Base-by-base conservation (phyloP, 2,797 vertebrate species). In the Streptopelia turtur region DNA sequence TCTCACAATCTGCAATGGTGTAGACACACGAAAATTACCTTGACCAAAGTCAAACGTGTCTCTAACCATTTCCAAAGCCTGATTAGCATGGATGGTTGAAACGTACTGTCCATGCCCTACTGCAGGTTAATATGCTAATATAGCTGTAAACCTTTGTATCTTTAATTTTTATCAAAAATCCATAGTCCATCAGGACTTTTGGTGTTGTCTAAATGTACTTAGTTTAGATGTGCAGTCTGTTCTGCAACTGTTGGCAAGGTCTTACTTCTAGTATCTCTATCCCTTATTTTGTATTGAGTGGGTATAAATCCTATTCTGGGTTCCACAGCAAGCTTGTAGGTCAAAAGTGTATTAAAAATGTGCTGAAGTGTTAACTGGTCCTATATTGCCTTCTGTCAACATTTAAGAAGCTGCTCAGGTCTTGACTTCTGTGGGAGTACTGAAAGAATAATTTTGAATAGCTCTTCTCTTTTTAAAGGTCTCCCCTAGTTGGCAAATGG, bases 401-500 rank as follows among this genome's bases (percentile, higher is more conserved):
- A 82, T 87, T 94, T 93, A 90, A 84, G 93, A 90, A 95, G 41
- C 66, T 90, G 35, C 59, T 91, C n/a, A n/a, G 90, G 77, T 87
- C 89, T 90, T 95, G 87, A 94, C 85, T 91, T 96, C 70, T 60
- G 66, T 94, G 66, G 80, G 60, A 95, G 80, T 93, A 94, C 74
- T 84, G 71, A 93, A 94, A 94, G 87, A 95, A 94, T 72, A 88
- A 50, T 87, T 76, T 77, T 66, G 49, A 94, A 82, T 66, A 94
- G 49, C 33, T 88, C 66, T 94, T 94, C 92, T 94, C 59, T 79
- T 85, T 90, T 83, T 90, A 95, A 97, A 96, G 93, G 83, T 96
- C 91, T 95, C 56, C 66, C 45, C 63, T 87, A 37, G 56, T 76
- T 83, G 95, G 69, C 85, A 94, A 96, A 94, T 94, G 85, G 43